A percentile compares a stretch with the other conserved stretches of the same genome.
These are phyloP conservation scores for Tychaedon coryphoeus DNA, from an alignment of 2,113 vertebrate genomes.

Conservation along the genomic window DNA sequence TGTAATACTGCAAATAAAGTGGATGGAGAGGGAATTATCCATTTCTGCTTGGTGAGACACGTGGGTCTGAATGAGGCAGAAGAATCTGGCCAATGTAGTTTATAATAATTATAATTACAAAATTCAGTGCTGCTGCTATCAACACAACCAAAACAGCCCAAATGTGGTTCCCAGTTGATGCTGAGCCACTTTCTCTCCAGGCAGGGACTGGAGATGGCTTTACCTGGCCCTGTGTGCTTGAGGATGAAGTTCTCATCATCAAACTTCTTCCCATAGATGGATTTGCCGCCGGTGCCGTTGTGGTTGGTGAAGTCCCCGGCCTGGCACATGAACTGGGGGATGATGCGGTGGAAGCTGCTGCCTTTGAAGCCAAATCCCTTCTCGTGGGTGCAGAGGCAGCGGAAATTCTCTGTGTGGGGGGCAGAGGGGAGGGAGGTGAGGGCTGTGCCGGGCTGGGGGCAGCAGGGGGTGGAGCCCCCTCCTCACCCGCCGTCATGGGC, in stretches of 20 bases:
- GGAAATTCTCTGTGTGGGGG: conserved; percentile 85
- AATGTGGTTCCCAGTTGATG: accelerated
- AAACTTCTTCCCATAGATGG: conserved; percentile 95
- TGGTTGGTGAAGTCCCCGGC: conserved; percentile 97
- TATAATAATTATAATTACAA: background rate
- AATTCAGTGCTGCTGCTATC: background rate
- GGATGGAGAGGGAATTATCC: accelerated
- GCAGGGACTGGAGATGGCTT: background rate
- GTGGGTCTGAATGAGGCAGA: accelerated
- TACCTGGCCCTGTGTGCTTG: conserved; percentile 92
- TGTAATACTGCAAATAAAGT: background rate
- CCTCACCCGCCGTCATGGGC: conserved; percentile 92
- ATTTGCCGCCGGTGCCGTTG: conserved; percentile 95
- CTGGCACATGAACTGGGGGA: conserved; percentile 99
- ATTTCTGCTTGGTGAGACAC: accelerated
- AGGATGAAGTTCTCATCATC: conserved; percentile 98
- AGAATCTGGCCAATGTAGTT: accelerated
- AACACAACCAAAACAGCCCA: accelerated
- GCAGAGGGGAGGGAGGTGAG: background rate
- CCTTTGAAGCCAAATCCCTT: conserved; percentile 97
- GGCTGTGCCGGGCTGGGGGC: accelerated
- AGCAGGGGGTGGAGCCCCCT: accelerated
- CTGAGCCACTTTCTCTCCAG: background rate
- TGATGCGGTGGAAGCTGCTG: conserved; percentile 94
- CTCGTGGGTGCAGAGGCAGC: conserved; percentile 94